These are phyloP conservation scores for Brachionus calyciflorus DNA, from an alignment of 1,140 invertebrate species.

Conservation along the genomic window DNA sequence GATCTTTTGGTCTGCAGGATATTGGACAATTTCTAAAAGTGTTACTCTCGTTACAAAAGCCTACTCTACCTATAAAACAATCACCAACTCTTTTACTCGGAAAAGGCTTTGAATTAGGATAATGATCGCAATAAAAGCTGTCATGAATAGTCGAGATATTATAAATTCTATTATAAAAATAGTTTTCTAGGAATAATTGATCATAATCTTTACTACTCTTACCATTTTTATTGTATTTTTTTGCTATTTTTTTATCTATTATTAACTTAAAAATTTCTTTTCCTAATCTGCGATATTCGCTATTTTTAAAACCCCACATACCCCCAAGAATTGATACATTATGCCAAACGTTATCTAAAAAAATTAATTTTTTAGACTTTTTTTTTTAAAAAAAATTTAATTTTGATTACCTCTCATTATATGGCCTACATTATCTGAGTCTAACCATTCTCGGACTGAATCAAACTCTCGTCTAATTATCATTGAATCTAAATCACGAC, in stretches of 20 bases:
- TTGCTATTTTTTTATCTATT: background rate
- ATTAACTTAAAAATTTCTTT: background rate
- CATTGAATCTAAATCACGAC: constrained; percentile 13
- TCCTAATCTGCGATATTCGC: background rate
- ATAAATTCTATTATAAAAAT: background rate
- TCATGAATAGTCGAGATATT: background rate
- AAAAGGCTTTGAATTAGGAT: no score
- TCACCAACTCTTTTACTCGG: no score
- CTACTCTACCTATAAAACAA: no score
- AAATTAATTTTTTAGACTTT: background rate
- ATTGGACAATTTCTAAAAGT: no score
- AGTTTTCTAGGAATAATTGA: background rate
- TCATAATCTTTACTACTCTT: background rate
- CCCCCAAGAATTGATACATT: background rate
- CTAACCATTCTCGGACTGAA: constrained; percentile 7
- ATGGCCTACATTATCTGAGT: background rate
- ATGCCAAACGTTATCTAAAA: constrained; percentile 12
- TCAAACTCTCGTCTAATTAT: background rate
- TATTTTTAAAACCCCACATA: constrained; percentile 12
- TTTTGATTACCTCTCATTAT: constrained; percentile 14
- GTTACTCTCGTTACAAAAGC: no score
- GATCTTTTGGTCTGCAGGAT: no score
- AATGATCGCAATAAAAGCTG: no score
- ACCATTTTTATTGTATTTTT: background rate
- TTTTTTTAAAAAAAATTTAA: background rate